These are phyloP conservation scores for Syncerus caffer DNA, from an alignment of 2,797 vertebrate species.

Conservation along the genomic window DNA sequence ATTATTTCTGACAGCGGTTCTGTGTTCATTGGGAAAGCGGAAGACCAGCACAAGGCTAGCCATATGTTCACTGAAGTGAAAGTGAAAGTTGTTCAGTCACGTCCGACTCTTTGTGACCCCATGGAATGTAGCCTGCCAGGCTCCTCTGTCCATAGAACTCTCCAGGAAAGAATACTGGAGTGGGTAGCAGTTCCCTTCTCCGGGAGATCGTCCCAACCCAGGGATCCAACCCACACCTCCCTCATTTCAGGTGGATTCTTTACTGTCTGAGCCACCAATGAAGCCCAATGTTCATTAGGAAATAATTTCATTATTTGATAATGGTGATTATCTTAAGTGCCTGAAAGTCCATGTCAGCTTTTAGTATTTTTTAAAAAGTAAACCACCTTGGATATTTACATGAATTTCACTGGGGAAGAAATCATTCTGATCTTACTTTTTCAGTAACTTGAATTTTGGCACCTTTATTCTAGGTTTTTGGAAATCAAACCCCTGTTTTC, in stretches of 20 bases:
- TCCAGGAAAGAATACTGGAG: not conserved
- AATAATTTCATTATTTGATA: not conserved
- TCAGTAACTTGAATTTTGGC: not conserved
- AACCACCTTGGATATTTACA: not conserved
- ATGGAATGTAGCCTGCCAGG: not conserved
- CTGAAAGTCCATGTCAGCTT: not conserved
- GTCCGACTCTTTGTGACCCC: not conserved
- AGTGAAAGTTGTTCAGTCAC: not conserved
- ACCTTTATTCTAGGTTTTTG: not conserved
- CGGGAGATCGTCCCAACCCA: not conserved
- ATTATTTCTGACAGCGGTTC: not conserved
- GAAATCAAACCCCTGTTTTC: not conserved
- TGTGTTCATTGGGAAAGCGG: not conserved
- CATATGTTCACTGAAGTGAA: not conserved
- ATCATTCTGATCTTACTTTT: not conserved
- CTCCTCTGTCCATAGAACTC: not conserved
- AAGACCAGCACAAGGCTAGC: not conserved
- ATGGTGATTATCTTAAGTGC: not conserved
- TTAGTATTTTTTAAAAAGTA: not conserved
- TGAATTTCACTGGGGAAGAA: not conserved
- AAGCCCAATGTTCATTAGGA: not conserved
- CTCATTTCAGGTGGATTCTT: not conserved
- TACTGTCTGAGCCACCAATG: not conserved
- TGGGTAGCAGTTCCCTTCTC: not conserved
- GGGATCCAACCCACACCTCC: accelerated